Evolutionary conservation across 2,113 vertebrate species (phyloP), one percentile per base, ranked within the genome.

Genomic region (Xiphorhynchus elegans): DNA sequence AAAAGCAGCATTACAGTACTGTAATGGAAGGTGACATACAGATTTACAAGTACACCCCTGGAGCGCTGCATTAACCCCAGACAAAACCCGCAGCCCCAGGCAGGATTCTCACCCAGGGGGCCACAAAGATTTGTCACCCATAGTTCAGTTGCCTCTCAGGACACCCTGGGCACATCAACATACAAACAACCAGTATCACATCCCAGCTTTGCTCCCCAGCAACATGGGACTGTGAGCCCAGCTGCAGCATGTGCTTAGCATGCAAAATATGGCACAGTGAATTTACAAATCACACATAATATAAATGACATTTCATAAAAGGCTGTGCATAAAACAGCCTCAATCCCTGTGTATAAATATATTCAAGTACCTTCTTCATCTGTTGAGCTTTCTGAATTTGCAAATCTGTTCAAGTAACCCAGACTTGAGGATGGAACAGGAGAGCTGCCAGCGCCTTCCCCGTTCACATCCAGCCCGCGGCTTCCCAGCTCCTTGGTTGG

Each of bases 311-410:
- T 21, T 42, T 25, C 55, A 26, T 75, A 70, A 63, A 75, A n/a
- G 29, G 9, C 55, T 31, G 23, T 4, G 26, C 23, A 66, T 8
- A n/a, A 44, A 50, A 18, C 20, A 14, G 23, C 8, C n/a, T 53
- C 7, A 2, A 73, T 10, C 39, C 7, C 42, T 37, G 39, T 20
- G 13, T 37, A 37, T 23, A 75, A 89, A 70, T 18, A 66, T 2
- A 64, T 35, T 75, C 44, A 44, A 49, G 80, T 98, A 99, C 99
- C 99, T 98, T 99, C 99, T 98, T 99, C 99, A 35, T 99, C 99
- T 2, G 99, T 99, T 66, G 99, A 99, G 83, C 99, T 99, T 87
- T 99, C 99, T 0, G 99, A 99, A 96, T 99, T 99, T 62, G 98
- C 97, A 92, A 99, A 98, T 89, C 98, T 98, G 97, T 98, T 98